Percentiles rank a stretch among this genome's conserved stretches.
Conservation (phyloP, 2,797 vertebrate genomes). For the Phalanger gymnotis region DNA sequence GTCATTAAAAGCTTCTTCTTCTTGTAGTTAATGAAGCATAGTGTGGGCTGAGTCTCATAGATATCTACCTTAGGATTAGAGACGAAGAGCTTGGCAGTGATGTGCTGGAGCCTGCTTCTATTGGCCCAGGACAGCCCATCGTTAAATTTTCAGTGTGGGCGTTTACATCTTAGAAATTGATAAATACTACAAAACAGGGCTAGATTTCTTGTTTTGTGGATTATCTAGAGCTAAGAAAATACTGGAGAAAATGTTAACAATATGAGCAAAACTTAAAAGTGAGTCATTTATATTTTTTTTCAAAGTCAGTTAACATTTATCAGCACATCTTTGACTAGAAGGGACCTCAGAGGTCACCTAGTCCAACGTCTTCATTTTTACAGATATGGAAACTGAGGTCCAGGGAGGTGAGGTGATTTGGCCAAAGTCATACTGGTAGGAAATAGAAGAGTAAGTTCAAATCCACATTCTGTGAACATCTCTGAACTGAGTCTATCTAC, state of each 20-base stretch:
- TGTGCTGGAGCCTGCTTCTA: background rate
- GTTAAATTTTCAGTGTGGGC: background rate
- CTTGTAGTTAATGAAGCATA: background rate
- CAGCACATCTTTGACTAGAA: background rate
- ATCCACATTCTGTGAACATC: background rate
- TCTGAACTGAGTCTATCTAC: background rate
- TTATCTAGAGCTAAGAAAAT: background rate
- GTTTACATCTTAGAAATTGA: background rate
- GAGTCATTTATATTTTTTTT: background rate
- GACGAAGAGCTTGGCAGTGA: background rate
- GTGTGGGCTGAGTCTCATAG: background rate
- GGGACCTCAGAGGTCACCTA: background rate
- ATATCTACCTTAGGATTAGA: background rate
- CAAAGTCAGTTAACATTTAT: background rate
- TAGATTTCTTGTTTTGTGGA: background rate
- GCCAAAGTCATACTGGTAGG: background rate
- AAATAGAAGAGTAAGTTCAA: background rate
- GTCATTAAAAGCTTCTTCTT: background rate
- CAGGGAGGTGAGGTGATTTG: background rate
- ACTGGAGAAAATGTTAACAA: background rate
- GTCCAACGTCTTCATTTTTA: background rate
- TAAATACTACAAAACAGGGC: background rate
- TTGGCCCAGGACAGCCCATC: background rate
- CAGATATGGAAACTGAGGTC: background rate
- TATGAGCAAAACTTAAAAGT: background rate